Evolutionary conservation across 2,888 invertebrate species (phyloP).

Genomic region (Sabatieria punctata): DNA sequence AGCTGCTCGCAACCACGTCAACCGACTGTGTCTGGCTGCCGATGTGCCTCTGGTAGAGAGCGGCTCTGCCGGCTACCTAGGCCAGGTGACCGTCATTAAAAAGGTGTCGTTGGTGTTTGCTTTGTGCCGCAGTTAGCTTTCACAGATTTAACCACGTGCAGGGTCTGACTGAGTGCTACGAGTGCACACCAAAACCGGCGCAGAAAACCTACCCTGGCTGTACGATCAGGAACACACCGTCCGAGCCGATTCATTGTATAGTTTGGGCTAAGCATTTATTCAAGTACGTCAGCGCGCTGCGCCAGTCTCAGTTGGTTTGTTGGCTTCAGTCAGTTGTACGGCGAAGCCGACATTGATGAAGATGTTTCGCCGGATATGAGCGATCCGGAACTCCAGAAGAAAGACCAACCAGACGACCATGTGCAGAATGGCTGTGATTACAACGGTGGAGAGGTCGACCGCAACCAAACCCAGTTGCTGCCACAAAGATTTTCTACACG

Average conservation of each 20-base stretch:
- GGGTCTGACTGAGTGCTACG: constrained; percentile 82
- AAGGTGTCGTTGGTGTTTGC: constrained; percentile 24
- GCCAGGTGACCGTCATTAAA: constrained; percentile 49
- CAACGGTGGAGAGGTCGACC: too few species aligned
- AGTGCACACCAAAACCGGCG: constrained; percentile 74
- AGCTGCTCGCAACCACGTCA: constrained; percentile 91
- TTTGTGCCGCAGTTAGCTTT: neutral
- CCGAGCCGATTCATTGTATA: constrained; percentile 95
- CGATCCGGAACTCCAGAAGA: constrained; percentile 60
- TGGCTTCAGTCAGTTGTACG: constrained; percentile 66
- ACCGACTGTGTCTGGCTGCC: constrained; percentile 90
- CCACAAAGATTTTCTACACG: constrained; percentile 47
- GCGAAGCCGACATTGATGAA: constrained; percentile 85
- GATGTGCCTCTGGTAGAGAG: constrained; percentile 86
- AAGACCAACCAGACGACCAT: too few species aligned
- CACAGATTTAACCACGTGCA: constrained; percentile 39
- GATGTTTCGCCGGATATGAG: constrained; percentile 94
- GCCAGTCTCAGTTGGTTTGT: neutral
- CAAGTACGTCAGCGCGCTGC: constrained; percentile 52
- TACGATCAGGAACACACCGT: constrained; percentile 95
- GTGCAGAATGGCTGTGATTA: too few species aligned
- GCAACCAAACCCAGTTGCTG: too few species aligned
- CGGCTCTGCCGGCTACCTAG: constrained; percentile 88
- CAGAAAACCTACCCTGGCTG: constrained; percentile 92
- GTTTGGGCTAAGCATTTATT: constrained; percentile 99